These are phyloP conservation scores for Lordiphosa fenestrarum DNA, from an alignment of 2,888 invertebrate genomes.

Conservation along the genomic window DNA sequence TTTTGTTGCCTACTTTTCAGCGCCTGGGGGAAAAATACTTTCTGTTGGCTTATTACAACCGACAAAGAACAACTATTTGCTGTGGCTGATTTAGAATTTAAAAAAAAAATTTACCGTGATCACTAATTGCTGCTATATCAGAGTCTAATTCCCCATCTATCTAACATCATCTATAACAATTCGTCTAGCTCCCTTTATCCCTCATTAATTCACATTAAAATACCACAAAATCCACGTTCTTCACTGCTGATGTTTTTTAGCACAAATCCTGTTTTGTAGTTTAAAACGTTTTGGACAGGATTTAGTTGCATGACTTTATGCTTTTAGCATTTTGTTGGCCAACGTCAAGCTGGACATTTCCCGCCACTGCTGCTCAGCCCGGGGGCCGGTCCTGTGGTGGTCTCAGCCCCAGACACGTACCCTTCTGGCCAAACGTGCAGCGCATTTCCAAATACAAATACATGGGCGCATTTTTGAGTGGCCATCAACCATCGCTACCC, in stretches of 20 bases:
- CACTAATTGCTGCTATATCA: neutral
- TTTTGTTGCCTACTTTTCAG: slow-evolving; percentile 2
- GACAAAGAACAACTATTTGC: neutral
- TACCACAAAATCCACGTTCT: slow-evolving; percentile 12
- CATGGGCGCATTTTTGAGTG: slow-evolving; percentile 59
- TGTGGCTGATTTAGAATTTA: neutral
- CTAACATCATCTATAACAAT: too few relatives aligned
- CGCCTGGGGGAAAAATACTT: neutral
- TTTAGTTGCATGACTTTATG: slow-evolving; percentile 71
- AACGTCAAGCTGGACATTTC: slow-evolving; percentile 41
- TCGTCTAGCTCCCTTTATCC: too few relatives aligned
- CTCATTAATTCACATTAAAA: too few relatives aligned
- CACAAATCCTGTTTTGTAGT: slow-evolving; percentile 66
- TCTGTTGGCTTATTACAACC: neutral
- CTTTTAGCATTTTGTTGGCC: slow-evolving; percentile 55
- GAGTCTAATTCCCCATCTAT: too few relatives aligned
- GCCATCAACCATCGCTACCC: slow-evolving; percentile 14
- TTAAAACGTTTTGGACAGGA: slow-evolving; percentile 70
- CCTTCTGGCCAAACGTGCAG: slow-evolving; percentile 58
- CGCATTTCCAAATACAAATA: slow-evolving; percentile 63
- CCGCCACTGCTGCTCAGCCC: slow-evolving; percentile 14
- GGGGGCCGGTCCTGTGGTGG: slow-evolving; percentile 27
- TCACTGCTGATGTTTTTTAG: slow-evolving; percentile 58
- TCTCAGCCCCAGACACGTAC: slow-evolving; percentile 59
- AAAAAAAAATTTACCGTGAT: too few relatives aligned